A percentile compares a stretch with the other conserved stretches of the same genome.
Conservation (phyloP, 2,888 invertebrate genomes). For the Mesorhabditis sp. region DNA sequence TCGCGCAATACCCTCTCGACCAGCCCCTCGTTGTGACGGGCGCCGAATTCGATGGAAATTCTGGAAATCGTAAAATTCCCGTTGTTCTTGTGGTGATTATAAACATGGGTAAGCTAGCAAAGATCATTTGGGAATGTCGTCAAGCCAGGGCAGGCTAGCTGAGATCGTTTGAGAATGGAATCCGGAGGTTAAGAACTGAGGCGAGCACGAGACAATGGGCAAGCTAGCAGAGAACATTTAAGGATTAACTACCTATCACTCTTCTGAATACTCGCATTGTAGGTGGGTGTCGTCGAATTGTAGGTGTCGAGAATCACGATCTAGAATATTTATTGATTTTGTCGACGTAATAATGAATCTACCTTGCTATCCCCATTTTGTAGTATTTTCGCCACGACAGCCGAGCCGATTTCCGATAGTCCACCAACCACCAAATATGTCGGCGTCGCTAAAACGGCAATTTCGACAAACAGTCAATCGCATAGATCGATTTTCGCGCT, state of each 20-base stretch:
- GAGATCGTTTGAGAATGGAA: too few species aligned
- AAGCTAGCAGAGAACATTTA: too few species aligned
- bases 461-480: not conserved
- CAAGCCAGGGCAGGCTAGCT: too few species aligned
- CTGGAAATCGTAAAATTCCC: not conserved
- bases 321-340: not conserved
- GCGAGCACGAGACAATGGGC: too few species aligned
- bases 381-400: not conserved
- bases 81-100: too few species aligned
- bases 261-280: too few species aligned
- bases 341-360: not conserved
- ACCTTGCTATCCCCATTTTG: not conserved
- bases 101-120: too few species aligned
- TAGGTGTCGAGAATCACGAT: not conserved
- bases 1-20: not conserved
- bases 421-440: not conserved
- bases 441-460: not conserved
- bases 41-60: not conserved
- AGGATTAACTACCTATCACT: too few species aligned
- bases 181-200: too few species aligned
- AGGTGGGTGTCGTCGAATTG: not conserved
- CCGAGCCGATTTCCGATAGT: not conserved
- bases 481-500: not conserved
- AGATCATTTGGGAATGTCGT: too few species aligned
- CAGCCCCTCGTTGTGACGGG: constrained; percentile 1